Evolutionary conservation across 2,888 invertebrate genomes (phyloP).

Genomic region (Sisyra terminalis): DNA sequence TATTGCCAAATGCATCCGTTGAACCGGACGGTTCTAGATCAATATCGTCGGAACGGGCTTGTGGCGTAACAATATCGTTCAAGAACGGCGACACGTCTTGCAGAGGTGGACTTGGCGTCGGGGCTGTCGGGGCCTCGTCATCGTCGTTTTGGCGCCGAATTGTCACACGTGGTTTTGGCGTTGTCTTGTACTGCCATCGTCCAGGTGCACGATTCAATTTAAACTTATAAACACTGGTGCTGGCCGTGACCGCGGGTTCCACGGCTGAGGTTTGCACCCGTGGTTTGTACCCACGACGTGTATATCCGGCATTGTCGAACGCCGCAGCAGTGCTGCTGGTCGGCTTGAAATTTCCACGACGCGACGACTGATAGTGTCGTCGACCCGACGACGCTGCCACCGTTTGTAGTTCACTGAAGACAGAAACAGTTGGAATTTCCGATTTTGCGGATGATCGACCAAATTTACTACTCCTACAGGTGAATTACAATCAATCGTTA

Average conservation of each 20-base stretch:
- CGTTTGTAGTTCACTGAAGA: constrained; percentile 42
- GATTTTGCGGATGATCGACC: constrained; percentile 29
- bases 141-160: constrained; percentile 53
- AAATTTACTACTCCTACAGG: constrained; percentile 22
- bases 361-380: constrained; percentile 28
- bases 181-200: constrained; percentile 83
- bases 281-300: constrained; percentile 51
- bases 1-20: constrained; percentile 34
- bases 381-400: constrained; percentile 30
- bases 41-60: constrained; percentile 38
- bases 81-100: constrained; percentile 13
- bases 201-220: constrained; percentile 70
- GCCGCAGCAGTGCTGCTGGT: constrained; percentile 17
- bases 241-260: constrained; percentile 29
- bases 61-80: constrained; percentile 36
- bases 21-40: constrained; percentile 62
- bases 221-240: constrained; percentile 58
- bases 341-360: constrained; percentile 5
- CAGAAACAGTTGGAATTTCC: constrained; percentile 48
- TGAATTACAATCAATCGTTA: constrained; percentile 2
- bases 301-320: constrained; percentile 9
- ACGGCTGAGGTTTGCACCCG: constrained; percentile 37
- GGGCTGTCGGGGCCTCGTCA: constrained; percentile 23
- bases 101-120: constrained; percentile 10
- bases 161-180: constrained; percentile 69